A percentile compares a stretch with the other conserved stretches of the same genome.
These are phyloP conservation scores for Scaptomyza flava DNA, from an alignment of 2,888 invertebrate species.

Conservation along the genomic window DNA sequence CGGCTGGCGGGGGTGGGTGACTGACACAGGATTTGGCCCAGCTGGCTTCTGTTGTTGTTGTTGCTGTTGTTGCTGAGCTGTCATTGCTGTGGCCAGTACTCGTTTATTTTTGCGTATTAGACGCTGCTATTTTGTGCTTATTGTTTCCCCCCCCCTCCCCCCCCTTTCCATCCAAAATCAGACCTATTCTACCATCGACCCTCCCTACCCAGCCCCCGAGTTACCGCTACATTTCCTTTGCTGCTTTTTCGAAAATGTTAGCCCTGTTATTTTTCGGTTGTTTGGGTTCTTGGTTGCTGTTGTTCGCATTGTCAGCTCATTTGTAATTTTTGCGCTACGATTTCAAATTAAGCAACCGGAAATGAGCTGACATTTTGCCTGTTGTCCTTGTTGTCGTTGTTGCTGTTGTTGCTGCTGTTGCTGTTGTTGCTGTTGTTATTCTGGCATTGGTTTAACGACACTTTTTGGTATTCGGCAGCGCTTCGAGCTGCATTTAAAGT, in stretches of 20 bases:
- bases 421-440: slow-evolving; percentile 18
- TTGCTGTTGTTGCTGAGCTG: slow-evolving; percentile 23
- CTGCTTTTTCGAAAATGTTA: slow-evolving; percentile 29
- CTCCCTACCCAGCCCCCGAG: not conserved
- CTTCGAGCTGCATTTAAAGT: slow-evolving; percentile 57
- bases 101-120: slow-evolving; percentile 81
- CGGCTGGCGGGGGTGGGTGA: not conserved
- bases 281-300: slow-evolving; percentile 70
- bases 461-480: slow-evolving; percentile 31
- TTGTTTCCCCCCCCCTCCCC: slow-evolving; percentile 62
- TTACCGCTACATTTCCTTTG: slow-evolving; percentile 24
- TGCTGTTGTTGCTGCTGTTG: slow-evolving; percentile 3
- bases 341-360: slow-evolving; percentile 81
- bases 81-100: slow-evolving; percentile 69
- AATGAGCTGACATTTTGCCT: slow-evolving; percentile 71
- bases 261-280: slow-evolving; percentile 75
- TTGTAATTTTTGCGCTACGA: slow-evolving; percentile 73
- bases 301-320: slow-evolving; percentile 72
- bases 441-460: slow-evolving; percentile 54
- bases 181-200: not conserved
- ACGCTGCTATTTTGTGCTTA: slow-evolving; percentile 77
- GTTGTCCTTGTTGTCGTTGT: slow-evolving; percentile 18
- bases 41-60: slow-evolving; percentile 38
- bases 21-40: slow-evolving; percentile 42
- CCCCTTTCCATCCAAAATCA: slow-evolving; percentile 26